These are phyloP conservation scores for Antheraea yamamai DNA, from an alignment of 2,888 invertebrate species.

Conservation along the genomic window DNA sequence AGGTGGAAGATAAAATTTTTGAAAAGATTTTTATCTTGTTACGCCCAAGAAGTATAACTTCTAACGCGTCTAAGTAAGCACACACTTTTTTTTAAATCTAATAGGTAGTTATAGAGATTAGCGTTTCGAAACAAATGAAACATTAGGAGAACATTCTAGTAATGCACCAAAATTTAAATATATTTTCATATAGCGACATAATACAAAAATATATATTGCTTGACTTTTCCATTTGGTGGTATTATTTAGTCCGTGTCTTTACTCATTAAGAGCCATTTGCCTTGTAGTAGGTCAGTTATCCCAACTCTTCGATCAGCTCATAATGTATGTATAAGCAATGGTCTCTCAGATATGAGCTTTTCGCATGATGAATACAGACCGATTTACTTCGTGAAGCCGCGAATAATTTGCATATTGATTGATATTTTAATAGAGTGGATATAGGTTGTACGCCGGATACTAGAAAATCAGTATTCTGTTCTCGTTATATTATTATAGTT, in stretches of 20 bases:
- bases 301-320: background rate
- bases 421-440: constrained; percentile 5
- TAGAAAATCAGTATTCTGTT: constrained; percentile 9
- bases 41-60: too few relatives aligned
- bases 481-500: constrained; percentile 2
- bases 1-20: too few relatives aligned
- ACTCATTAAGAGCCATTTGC: background rate
- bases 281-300: background rate
- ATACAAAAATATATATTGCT: too few relatives aligned
- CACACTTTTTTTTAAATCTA: too few relatives aligned
- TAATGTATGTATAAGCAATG: constrained; percentile 7
- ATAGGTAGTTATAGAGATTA: too few relatives aligned
- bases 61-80: too few relatives aligned
- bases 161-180: too few relatives aligned
- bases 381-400: background rate
- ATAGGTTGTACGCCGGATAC: constrained; percentile 6
- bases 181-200: too few relatives aligned
- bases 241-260: background rate
- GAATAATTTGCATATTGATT: constrained; percentile 15
- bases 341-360: background rate
- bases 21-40: too few relatives aligned
- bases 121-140: too few relatives aligned
- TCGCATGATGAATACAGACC: background rate
- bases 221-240: background rate
- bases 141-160: too few relatives aligned